Base-by-base conservation (phyloP, 2,888 invertebrate species). In the Andrena chrysosceles region DNA sequence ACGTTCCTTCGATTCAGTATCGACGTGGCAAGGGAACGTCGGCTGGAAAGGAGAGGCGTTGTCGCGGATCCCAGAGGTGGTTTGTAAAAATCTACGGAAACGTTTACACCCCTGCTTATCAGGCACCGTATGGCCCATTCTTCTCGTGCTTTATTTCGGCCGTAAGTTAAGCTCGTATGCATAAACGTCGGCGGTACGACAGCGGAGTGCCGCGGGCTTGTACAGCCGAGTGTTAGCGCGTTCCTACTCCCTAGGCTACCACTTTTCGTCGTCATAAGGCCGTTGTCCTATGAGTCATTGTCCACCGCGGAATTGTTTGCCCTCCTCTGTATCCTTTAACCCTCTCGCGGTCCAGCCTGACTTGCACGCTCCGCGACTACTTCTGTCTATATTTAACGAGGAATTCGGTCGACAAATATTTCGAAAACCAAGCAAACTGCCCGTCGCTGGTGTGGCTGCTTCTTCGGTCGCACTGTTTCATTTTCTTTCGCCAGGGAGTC, bases 241-340 rank as follows among this genome's bases (percentile, higher is more conserved):
- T 69, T 62, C 73, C 83, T 64, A 54, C 74, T 73, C 74, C 70
- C 77, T 74, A 70, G 74, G 66, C 84, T 73, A 84, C 81, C 72
- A 76, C 78, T 76, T 84, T 85, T 85, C 81, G 84, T 73, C 75
- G 77, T 79, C 72, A 56, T 76, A 77, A 85, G 85, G 85, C 82
- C 85, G 76, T 85, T 82, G 85, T 85, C 85, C 85, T 79, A 67
- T 69, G 84, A 84, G 81, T 81, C 85, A 85, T 84, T 85, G 85
- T 84, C 77, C 83, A 83, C 81, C 63, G 23, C 66, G 72, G 82
- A 83, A 83, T 83, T 77, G 72, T 64, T 49, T 52, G 49, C 66
- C 26, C 26, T 42, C 67, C 69, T 26, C 49, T 54, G 35, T 48
- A 20, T 31, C 48, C 52, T 75, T 72, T 63, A 69, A 81, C 60